Base-by-base conservation (phyloP, 1,140 invertebrate genomes). In the Polypedilum vanderplanki region DNA sequence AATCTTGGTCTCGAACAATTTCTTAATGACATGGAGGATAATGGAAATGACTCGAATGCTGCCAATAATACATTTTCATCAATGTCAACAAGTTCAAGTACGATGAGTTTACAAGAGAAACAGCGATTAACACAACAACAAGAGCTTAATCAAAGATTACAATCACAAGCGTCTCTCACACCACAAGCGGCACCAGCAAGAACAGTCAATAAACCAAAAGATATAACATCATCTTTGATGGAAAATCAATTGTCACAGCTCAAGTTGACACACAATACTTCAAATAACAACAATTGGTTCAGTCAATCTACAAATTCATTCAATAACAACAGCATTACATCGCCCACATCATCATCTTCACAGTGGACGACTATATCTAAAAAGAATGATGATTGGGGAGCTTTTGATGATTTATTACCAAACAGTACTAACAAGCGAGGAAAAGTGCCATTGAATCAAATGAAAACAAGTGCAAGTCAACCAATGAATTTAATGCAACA, bases 1-100 rank as follows among this genome's bases (percentile, higher is more conserved):
- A 70, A 70, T 70, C 20, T 70, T 18, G 65, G 65, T 10, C 20
- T 70, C 7, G 65, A 70, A 70, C 65, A 70, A 18, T 70, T 70
- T 18, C 65, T 70, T 10, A 70, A 70, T 70, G 65, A 70, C 1
- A 70, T 70, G 17, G 65, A 70, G 1, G 65, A 70, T 8, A 20
- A 10, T 20, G 65, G 17, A 1, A 70, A 20, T 70, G 17, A 70
- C 9, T 22, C 65, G 5, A 22, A 18, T 7, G 0, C 65, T 8
- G 65, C 2, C 18, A 67, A 67, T n/a, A 18, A 67, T 20, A 20
- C 17, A 7, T 10, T n/a, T n/a, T 12, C 12, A 12, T 57, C 65
- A 70, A 18, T 20, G 17, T 70, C 65, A 22, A 70, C 17, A 20
- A 70, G 17, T 70, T 70, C 65, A 18, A 70, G 65, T 57, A n/a